phyloP scores from a whole-genome alignment of 2,888 invertebrate genomes.

The Drosophila anomalipes region DNA sequence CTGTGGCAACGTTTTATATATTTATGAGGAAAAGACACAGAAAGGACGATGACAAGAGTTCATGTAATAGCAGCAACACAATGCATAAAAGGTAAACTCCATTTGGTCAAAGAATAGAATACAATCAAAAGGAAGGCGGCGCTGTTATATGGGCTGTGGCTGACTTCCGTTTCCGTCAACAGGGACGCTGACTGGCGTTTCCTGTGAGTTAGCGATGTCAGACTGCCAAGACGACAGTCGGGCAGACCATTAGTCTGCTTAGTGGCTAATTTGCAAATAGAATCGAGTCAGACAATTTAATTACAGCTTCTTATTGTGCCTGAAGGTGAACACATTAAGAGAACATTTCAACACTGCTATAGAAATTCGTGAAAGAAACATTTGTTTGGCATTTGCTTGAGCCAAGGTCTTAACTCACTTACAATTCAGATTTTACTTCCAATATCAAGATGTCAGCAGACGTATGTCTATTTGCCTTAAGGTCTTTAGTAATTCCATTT shows the following conservation, averaged over 20 bases:
- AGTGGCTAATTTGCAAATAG: slow-evolving; percentile 69
- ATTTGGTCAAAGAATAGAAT: slow-evolving; percentile 26
- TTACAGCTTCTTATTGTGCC: slow-evolving; percentile 24
- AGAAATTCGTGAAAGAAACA: not conserved
- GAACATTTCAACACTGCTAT: not conserved
- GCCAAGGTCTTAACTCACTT: not conserved
- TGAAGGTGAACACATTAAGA: slow-evolving; percentile 8
- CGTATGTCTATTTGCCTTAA: not conserved
- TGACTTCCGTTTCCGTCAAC: slow-evolving; percentile 70
- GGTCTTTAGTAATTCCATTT: not conserved
- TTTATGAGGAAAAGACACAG: slow-evolving; percentile 35
- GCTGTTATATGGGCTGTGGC: slow-evolving; percentile 22
- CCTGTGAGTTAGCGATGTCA: slow-evolving; percentile 35
- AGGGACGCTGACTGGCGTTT: slow-evolving; percentile 50
- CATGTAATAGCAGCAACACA: slow-evolving; percentile 15
- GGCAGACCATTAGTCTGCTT: slow-evolving; percentile 59
- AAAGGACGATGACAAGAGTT: slow-evolving; percentile 18
- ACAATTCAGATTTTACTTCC: not conserved
- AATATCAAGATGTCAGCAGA: slow-evolving; percentile 3
- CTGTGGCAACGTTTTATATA: slow-evolving; percentile 44
- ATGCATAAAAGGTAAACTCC: slow-evolving; percentile 36
- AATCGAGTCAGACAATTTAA: slow-evolving; percentile 54
- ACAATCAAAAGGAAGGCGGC: slow-evolving; percentile 17
- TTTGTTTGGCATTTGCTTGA: not conserved
- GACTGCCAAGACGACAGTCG: slow-evolving; percentile 16